phyloP scores from a whole-genome alignment of 2,113 vertebrate genomes.

The Cyprinus carpio region DNA sequence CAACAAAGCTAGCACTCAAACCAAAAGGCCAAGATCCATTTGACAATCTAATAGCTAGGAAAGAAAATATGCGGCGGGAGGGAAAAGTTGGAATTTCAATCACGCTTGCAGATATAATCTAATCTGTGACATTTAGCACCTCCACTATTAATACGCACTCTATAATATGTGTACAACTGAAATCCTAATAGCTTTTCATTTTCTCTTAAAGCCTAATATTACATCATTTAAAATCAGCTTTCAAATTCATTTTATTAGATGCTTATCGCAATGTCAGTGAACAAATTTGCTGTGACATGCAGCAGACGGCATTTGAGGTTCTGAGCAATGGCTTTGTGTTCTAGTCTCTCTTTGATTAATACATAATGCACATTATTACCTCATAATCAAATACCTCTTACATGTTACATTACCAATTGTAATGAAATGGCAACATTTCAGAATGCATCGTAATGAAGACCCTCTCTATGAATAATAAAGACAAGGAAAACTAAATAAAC shows the following conservation, averaged over 20 bases:
- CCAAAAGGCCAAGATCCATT: constrained; percentile 63
- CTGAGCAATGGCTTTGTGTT: constrained; percentile 30
- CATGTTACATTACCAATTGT: constrained; percentile 27
- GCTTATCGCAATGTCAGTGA: constrained; percentile 15
- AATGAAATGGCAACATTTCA: constrained; percentile 27
- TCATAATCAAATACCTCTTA: constrained; percentile 31
- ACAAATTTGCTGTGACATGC: constrained; percentile 35
- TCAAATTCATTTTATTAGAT: constrained; percentile 36
- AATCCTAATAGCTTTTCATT: constrained; percentile 33
- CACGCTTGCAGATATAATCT: background rate
- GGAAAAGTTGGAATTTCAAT: background rate
- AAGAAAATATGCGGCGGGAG: background rate
- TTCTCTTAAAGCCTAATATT: background rate
- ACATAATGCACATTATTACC: constrained; percentile 25
- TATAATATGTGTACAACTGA: constrained; percentile 32
- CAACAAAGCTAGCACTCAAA: constrained; percentile 65
- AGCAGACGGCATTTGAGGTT: constrained; percentile 18
- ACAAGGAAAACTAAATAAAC: background rate
- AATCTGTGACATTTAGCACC: constrained; percentile 36
- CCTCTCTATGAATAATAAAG: constrained; percentile 23
- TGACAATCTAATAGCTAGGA: constrained; percentile 64
- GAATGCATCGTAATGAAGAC: background rate
- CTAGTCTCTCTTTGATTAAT: constrained; percentile 14
- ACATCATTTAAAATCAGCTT: constrained; percentile 1
- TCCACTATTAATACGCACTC: constrained; percentile 17